Evolutionary conservation across 2,797 vertebrate genomes (phyloP).

Genomic region (Bucorvus abyssinicus): DNA sequence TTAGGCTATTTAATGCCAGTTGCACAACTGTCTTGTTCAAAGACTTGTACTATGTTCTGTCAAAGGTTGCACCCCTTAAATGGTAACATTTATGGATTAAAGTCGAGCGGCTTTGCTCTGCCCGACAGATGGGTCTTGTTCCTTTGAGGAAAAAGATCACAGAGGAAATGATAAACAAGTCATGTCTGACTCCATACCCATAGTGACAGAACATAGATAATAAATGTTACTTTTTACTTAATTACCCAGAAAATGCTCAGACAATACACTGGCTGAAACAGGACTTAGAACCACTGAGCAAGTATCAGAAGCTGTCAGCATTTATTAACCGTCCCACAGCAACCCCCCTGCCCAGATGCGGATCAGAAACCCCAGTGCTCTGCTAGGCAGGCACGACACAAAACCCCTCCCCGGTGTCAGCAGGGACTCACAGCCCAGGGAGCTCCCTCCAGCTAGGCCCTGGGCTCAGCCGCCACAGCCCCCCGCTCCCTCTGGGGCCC

Average conservation of each 20-base stretch:
- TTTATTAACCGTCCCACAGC: neutral
- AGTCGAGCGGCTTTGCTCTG: slow-evolving; percentile 16
- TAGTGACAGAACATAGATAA: neutral
- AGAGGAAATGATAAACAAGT: neutral
- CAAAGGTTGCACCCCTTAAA: slow-evolving; percentile 6
- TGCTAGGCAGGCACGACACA: neutral
- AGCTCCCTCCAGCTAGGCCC: accelerated
- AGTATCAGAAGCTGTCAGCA: neutral
- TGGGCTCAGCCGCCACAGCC: accelerated
- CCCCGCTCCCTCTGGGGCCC: accelerated
- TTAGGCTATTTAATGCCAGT: neutral
- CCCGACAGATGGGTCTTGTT: slow-evolving; percentile 29
- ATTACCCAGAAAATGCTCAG: neutral
- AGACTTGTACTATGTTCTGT: neutral
- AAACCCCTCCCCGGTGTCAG: neutral
- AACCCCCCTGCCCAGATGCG: neutral
- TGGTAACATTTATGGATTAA: neutral
- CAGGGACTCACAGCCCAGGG: accelerated
- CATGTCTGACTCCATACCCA: neutral
- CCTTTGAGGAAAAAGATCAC: slow-evolving; percentile 29
- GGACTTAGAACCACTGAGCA: neutral
- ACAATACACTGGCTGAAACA: neutral
- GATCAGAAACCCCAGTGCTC: neutral
- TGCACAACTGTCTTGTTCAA: slow-evolving; percentile 10
- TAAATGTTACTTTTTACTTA: neutral